Base-by-base conservation (phyloP, 2,797 vertebrate genomes). In the Rhinogobio ventralis region DNA sequence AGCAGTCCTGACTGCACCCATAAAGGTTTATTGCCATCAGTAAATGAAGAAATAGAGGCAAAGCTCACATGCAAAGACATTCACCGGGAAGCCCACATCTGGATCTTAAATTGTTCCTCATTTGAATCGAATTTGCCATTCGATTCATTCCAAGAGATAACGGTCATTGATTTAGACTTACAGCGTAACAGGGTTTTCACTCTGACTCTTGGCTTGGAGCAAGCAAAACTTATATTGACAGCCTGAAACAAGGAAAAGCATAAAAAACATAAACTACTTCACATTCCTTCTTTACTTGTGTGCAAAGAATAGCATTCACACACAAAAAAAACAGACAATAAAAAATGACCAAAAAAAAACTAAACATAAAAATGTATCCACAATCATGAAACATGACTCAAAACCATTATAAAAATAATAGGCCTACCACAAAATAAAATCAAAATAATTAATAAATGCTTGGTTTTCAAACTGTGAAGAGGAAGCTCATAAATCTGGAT, bases 21-120 rank as follows among this genome's bases (percentile, higher is more conserved):
- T 92, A 88, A 87, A 89, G 86, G 89, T 92, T 94, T 93, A 93
- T 93, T 92, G 91, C 87, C 88, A 86, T 83, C 91, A 91, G 90
- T 73, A 74, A 82, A 64, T 84, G 49, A 73, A 85, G 84, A 89
- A 75, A 84, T 45, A 51, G 33, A 78, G 81, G 75, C 36, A 39
- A 73, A 69, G 62, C 68, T 77, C 53, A 71, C 82, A 85, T 74
- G 74, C 85, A 81, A 87, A 82, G 82, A 85, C 49, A 49, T 71
- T 79, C 79, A 75, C 60, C 13, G 30, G 55, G 49, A 62, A 89
- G 69, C 80, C 75, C 39, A 78, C 75, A 85, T 80, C 86, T 66
- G 68, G 64, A 66, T 73, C 69, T 86, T 79, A 51, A 83, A 77
- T 51, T 74, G 73, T 87, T 85, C 36, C 77, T 87, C 79, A 68